phyloP scores from a whole-genome alignment of 2,888 invertebrate genomes.

The Amiota minor region DNA sequence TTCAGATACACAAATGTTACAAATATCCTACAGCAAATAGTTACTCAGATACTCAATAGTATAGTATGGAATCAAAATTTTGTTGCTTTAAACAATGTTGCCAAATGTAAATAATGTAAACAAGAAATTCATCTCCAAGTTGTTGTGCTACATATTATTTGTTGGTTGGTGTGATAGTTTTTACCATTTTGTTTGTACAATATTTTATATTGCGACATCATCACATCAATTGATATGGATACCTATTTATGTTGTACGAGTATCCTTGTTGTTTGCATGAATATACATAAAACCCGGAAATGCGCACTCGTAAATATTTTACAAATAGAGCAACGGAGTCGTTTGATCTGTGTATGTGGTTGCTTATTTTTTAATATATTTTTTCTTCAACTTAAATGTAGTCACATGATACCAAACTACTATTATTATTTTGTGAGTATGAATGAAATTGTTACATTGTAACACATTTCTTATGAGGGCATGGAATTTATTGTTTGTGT shows the following conservation, averaged over 20 bases:
- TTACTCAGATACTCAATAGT: neutral
- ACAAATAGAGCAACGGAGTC: neutral
- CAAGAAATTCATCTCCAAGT: neutral
- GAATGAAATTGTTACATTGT: neutral
- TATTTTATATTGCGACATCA: neutral
- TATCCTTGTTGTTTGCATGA: neutral
- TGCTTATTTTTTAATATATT: neutral
- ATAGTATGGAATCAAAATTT: conserved; percentile 8
- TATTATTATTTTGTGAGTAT: neutral
- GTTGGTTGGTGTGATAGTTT: neutral
- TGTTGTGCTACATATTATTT: neutral
- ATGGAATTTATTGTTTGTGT: neutral
- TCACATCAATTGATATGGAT: conserved; percentile 22
- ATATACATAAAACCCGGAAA: conserved; percentile 16
- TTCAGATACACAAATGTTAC: neutral
- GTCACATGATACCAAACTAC: neutral
- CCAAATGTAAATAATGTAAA: conserved; percentile 19
- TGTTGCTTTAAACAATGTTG: conserved; percentile 17
- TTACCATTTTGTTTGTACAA: neutral
- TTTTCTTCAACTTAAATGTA: conserved; percentile 6
- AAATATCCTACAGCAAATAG: neutral
- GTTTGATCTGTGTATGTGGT: too few species aligned
- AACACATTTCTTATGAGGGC: neutral
- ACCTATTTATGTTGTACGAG: too few species aligned
- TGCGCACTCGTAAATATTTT: conserved; percentile 24